Evolutionary conservation across 2,797 vertebrate genomes (phyloP), one percentile per base, ranked within the genome.

Genomic region (Gorsachius magnificus): DNA sequence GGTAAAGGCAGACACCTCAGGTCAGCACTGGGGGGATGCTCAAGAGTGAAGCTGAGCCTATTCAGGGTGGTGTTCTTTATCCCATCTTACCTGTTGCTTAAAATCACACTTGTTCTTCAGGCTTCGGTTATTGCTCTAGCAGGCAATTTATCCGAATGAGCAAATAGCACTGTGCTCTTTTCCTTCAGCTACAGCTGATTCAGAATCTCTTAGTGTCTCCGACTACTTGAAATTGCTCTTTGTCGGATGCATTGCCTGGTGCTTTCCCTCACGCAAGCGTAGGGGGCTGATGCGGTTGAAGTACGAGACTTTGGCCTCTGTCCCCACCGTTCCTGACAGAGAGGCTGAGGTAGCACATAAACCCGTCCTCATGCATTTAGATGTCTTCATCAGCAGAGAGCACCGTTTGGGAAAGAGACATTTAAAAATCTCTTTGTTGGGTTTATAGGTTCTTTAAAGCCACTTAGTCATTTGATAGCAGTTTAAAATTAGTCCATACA

Each of bases 321-420:
- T 71, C 46, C 83, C 46, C 81, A 31, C 36, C 3, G 0, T n/a
- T 87, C 53, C 83, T 92, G 86, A 85, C 71, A 61, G 95, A 87
- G 86, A 35, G 88, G 83, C 91, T 92, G 94, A 94, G 78, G 86
- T 54, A 68, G 94, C 86, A 80, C 93, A 94, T 94, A 93, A 96
- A 96, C 56, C 83, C 46, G 7, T 94, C 94, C 88, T 97, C 90
- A 95, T 97, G 96, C 96, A 96, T 96, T 97, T 96, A 97, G 96
- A 97, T 96, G 96, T 95, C 96, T 95, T 96, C 96, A 96, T 96
- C 94, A 96, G 83, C 93, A 64, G 68, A 80, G 83, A 92, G 71
- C 80, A 77, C 88, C 8, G 11, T 81, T 93, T 54, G 81, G 94
- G 92, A 95, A 92, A 76, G 78, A 80, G 86, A 80, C 94, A 48